Evolutionary conservation across 2,797 vertebrate species (phyloP).

Genomic region (Sebastes ruberrimus): DNA sequence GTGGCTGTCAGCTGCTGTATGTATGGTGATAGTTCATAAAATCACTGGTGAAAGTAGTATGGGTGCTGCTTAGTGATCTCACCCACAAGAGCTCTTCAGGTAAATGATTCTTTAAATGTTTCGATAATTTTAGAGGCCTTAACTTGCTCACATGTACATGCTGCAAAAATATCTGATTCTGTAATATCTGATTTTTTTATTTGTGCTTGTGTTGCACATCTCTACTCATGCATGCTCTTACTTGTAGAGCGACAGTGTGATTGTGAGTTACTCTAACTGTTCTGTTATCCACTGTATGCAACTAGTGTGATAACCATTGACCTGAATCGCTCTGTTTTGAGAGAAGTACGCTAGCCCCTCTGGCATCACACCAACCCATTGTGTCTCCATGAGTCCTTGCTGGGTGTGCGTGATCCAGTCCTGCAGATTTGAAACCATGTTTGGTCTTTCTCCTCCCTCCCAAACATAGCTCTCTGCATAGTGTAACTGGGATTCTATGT

Average conservation of each 20-base stretch:
- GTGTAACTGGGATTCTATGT: background rate
- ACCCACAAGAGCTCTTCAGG: background rate
- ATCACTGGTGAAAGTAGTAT: slow-evolving; percentile 28
- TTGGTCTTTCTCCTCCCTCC: background rate
- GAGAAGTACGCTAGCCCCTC: background rate
- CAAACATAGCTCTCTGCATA: background rate
- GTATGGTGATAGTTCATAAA: background rate
- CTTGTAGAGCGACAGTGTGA: background rate
- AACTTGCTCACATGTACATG: background rate
- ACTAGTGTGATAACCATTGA: background rate
- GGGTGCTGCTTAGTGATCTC: background rate
- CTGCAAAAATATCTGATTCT: background rate
- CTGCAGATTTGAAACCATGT: background rate
- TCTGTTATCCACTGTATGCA: background rate
- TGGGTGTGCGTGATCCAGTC: background rate
- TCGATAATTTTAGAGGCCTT: background rate
- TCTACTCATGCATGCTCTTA: background rate
- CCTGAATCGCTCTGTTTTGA: background rate
- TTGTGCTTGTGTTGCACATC: background rate
- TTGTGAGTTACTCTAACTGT: background rate
- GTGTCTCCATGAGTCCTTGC: background rate
- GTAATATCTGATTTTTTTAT: background rate
- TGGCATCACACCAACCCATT: background rate
- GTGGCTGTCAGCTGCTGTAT: background rate
- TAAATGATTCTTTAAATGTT: background rate